phyloP scores from a whole-genome alignment of 2,797 vertebrate species.

The Crypturellus tataupa region DNA sequence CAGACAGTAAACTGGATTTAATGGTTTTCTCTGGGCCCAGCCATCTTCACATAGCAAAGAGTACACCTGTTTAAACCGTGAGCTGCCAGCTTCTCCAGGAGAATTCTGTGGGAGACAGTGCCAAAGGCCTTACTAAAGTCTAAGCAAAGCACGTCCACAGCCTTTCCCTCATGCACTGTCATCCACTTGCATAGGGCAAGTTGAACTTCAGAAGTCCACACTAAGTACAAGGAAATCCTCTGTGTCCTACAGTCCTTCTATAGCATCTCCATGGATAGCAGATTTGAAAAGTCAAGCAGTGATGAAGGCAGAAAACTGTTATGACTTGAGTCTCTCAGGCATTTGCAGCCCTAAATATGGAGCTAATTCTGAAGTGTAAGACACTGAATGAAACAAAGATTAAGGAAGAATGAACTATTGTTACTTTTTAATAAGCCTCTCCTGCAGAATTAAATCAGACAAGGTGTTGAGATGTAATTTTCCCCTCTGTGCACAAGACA shows the following conservation, averaged over 20 bases:
- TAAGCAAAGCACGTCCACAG: too few relatives aligned
- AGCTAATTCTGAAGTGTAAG: neutral
- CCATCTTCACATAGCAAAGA: too few relatives aligned
- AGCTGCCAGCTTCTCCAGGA: too few relatives aligned
- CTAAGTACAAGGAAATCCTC: rapidly evolving
- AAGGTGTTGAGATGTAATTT: neutral
- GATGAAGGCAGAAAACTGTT: neutral
- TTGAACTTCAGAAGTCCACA: neutral
- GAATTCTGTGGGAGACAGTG: too few relatives aligned
- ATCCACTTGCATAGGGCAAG: neutral
- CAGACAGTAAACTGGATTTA: too few relatives aligned
- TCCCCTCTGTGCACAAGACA: neutral
- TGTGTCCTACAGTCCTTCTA: neutral
- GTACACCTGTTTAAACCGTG: too few relatives aligned
- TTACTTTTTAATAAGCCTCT: too few relatives aligned
- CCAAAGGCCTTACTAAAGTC: too few relatives aligned
- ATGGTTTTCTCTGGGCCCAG: too few relatives aligned
- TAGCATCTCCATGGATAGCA: neutral
- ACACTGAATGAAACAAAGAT: neutral
- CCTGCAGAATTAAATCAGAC: neutral
- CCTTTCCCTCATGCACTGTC: too few relatives aligned
- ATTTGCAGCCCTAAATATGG: neutral
- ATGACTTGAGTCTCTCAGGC: neutral
- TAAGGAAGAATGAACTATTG: too few relatives aligned
- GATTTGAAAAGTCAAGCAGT: neutral